A percentile compares a stretch with the other conserved stretches of the same genome.
Conservation (phyloP, 2,888 invertebrate species). For the Temnothorax ravouxi region DNA sequence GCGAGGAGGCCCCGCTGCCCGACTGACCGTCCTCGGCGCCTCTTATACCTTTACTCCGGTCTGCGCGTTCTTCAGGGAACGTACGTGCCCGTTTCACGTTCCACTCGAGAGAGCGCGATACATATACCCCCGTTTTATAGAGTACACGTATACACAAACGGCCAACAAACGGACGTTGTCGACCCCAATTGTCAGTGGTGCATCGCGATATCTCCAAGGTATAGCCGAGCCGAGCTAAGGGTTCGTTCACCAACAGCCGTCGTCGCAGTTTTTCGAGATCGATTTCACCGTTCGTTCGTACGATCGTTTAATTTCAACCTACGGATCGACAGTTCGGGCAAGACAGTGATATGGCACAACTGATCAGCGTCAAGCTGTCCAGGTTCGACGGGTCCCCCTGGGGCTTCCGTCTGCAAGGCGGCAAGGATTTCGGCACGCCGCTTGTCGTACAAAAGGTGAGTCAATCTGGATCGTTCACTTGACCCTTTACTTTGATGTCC, state of each 20-base stretch:
- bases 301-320: slow-evolving; percentile 19
- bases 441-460: slow-evolving; percentile 97
- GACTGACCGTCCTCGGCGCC: slow-evolving; percentile 81
- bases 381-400: slow-evolving; percentile 95
- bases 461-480: slow-evolving; percentile 66
- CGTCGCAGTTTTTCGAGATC: slow-evolving; percentile 12
- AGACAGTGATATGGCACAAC: slow-evolving; percentile 90
- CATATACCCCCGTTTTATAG: slow-evolving; percentile 32
- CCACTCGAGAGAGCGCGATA: slow-evolving; percentile 66
- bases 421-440: slow-evolving; percentile 96
- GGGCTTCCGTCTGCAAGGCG: slow-evolving; percentile 97
- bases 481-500: too few species aligned
- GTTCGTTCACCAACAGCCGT: slow-evolving; percentile 9
- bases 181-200: slow-evolving; percentile 66
- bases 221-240: slow-evolving; percentile 17
- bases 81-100: slow-evolving; percentile 73
- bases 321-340: slow-evolving; percentile 29
- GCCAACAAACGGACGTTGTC: slow-evolving; percentile 57
- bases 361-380: slow-evolving; percentile 95
- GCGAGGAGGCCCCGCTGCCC: slow-evolving; percentile 83
- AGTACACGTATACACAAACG: slow-evolving; percentile 49
- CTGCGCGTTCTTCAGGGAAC: slow-evolving; percentile 84
- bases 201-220: slow-evolving; percentile 16
- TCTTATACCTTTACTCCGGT: slow-evolving; percentile 83
- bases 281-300: slow-evolving; percentile 1